Base-by-base conservation (phyloP, 2,888 invertebrate species). In the Ophioninae sp. region DNA sequence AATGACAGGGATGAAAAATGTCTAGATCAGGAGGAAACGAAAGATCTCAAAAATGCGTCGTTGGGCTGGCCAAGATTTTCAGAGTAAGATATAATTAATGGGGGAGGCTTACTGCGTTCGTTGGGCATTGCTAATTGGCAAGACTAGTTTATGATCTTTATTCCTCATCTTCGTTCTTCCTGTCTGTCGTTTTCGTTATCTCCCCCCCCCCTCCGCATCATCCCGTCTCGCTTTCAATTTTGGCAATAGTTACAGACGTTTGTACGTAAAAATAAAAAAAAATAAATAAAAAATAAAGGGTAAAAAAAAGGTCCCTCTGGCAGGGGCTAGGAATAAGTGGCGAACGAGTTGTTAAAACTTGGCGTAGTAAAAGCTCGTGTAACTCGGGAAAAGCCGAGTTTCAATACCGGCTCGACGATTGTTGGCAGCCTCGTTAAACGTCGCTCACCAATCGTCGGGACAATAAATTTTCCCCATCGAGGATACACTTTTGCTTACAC, bases 371-470 rank as follows among this genome's bases (percentile, higher is more conserved):
- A 69, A 68, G 69, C 30, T 22, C 56, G 69, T 80, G 39, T 51
- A 68, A 77, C 74, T 56, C 74, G 74, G 30, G 64, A 65, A 71
- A 77, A 76, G 22, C 64, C 76, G 67, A 72, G 79, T 79, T 68
- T 81, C 68, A 81, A 81, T 81, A 69, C 30, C 1, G 30, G 59
- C 39, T 37, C 67, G 20, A 72, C 51, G 77, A 81, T 82, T 73
- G 81, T 81, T 82, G 82, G 81, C 82, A 84, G 23, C 73, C 44
- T 79, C 76, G 79, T 84, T 72, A 75, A 69, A 79, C 79, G 69
- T 87, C 84, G 85, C 82, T 80, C 82, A 73, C 63, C 82, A 59
- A 86, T 87, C 87, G 84, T 87, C 85, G 78, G 81, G 39, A 73
- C 81, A 69, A 87, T 87, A 83, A 86, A 85, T 86, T 85, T 77